Base-by-base conservation (phyloP, 2,888 invertebrate species). In the Aspidiotus destructor region DNA sequence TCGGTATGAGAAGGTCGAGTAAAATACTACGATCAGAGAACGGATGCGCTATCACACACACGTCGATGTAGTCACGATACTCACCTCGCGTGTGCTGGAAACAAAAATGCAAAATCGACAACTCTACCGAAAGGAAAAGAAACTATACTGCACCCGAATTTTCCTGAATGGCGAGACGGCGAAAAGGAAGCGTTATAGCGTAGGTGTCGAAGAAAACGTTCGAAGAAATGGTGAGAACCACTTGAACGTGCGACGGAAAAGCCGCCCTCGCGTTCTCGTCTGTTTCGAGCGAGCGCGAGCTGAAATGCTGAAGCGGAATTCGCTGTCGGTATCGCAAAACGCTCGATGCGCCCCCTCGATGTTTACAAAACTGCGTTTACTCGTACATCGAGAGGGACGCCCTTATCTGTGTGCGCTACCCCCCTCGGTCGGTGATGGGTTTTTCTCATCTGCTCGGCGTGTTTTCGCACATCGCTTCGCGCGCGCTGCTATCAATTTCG, bases 181-280 rank as follows among this genome's bases (percentile, higher is more conserved):
- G n/a, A 48, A 48, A 48, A 48, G n/a, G 10, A n/a, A n/a, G 48
- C 48, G 28, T 28, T 28, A 28, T 28, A 28, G 28, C n/a, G 48
- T n/a, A n/a, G n/a, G 48, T 48, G 10, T 48, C 48, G 10, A 48
- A 48, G 28, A 28, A 48, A 13, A 11, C 1, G 3, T 2, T 11
- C 48, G n/a, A 11, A 48, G 48, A 48, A 48, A 48, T 48, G 48
- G 11, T 11, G 58, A 65, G 57, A 55, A 64, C 44, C 64, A 57
- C 64, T 65, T 65, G 55, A 41, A 44, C 44, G 64, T 54, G 42
- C 42, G 42, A 57, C 55, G 41, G 57, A 17, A 65, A 65, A 65
- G 54, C 64, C 64, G 42, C 64, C 64, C 64, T 65, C 57, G 44
- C 64, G 57, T 44, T 65, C 15, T 61, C 44, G 10, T 57, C 17